Percentiles rank a stretch among this genome's conserved stretches.
These are phyloP conservation scores for Drosophila athabasca DNA, from an alignment of 1,140 invertebrate species.

Conservation along the genomic window DNA sequence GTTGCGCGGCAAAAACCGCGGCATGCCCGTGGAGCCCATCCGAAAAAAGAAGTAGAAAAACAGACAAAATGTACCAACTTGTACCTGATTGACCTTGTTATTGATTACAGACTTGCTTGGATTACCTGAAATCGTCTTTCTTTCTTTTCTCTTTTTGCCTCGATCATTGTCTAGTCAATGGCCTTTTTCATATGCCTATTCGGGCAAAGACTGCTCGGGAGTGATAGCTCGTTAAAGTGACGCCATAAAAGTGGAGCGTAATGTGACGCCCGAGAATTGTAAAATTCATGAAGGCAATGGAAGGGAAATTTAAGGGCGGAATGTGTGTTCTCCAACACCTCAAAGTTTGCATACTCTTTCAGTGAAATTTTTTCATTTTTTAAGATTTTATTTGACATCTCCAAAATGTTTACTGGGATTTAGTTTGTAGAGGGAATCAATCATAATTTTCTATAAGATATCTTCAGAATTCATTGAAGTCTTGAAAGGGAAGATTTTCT, in stretches of 20 bases:
- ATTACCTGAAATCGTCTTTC: too few species aligned
- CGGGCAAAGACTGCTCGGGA: conserved; percentile 44
- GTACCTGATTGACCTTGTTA: too few species aligned
- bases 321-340: not conserved
- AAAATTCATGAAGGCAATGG: conserved; percentile 62
- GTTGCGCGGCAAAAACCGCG: conserved; percentile 90
- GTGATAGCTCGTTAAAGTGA: conserved; percentile 65
- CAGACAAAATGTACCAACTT: not conserved
- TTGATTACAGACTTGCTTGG: conserved; percentile 6
- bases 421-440: too few species aligned
- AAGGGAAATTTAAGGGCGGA: conserved; percentile 24
- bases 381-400: too few species aligned
- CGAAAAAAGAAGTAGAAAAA: not conserved
- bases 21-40: not conserved
- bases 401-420: too few species aligned
- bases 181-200: conserved; percentile 61
- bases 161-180: conserved; percentile 83
- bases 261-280: conserved; percentile 62
- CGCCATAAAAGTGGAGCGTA: conserved; percentile 53
- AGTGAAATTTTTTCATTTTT: too few species aligned
- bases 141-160: too few species aligned
- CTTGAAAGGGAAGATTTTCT: too few species aligned
- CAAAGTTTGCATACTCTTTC: conserved; percentile 25
- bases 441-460: too few species aligned
- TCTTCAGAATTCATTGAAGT: too few species aligned